Percentiles rank a stretch among this genome's conserved stretches.
phyloP scores from a whole-genome alignment of 1,140 invertebrate genomes.

The Chionoecetes opilio region DNA sequence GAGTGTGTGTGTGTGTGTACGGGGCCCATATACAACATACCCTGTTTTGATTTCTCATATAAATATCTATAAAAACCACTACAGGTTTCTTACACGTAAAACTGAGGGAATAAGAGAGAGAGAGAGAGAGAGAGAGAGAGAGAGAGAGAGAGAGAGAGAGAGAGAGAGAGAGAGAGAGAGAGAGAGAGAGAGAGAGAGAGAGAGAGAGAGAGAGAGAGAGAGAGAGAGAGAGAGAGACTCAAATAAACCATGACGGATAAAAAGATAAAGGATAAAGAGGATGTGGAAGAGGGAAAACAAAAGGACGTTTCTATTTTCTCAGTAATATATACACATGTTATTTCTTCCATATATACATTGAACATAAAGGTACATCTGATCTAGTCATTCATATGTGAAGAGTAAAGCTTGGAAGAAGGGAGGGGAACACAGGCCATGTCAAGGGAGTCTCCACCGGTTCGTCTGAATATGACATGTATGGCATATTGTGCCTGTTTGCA shows the following conservation, averaged over 20 bases:
- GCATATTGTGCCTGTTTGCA: neutral
- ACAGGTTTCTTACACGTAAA: neutral
- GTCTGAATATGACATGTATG: neutral
- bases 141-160: neutral
- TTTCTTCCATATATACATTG: slow-evolving; percentile 54
- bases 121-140: neutral
- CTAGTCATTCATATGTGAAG: neutral
- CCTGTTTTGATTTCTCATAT: slow-evolving; percentile 33
- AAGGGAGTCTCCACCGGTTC: too few species aligned
- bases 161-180: slow-evolving; percentile 51
- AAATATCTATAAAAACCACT: slow-evolving; percentile 53
- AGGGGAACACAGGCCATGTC: neutral
- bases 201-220: neutral
- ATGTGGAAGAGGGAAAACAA: too few species aligned
- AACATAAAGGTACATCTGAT: slow-evolving; percentile 52
- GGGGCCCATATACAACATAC: neutral
- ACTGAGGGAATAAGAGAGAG: neutral
- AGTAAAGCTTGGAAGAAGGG: slow-evolving; percentile 12
- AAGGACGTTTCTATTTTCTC: neutral
- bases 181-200: neutral
- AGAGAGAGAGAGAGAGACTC: neutral
- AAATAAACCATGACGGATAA: neutral
- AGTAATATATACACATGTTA: slow-evolving; percentile 37
- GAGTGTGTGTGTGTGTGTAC: neutral
- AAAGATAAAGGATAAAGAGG: neutral